Evolutionary conservation across 2,888 invertebrate species (phyloP).

Genomic region (Cistogaster globosa): DNA sequence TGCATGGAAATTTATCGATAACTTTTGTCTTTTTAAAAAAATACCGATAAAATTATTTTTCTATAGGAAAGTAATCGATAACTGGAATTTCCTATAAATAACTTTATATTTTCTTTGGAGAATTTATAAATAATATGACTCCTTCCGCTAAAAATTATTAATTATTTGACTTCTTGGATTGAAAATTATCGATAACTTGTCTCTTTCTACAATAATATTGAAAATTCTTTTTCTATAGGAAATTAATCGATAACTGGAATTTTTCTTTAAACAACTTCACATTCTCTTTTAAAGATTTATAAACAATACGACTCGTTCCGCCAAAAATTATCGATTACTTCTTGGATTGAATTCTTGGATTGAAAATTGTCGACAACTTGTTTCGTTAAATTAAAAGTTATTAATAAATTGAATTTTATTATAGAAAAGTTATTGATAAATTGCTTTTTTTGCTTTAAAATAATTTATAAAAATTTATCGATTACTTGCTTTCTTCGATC

Average conservation of each 20-base stretch:
- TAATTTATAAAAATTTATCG: background rate
- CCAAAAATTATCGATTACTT: background rate
- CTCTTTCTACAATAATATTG: too few relatives aligned
- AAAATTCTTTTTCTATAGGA: background rate
- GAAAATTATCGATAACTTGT: slow-evolving; percentile 3
- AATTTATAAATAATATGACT: too few relatives aligned
- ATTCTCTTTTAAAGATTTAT: too few relatives aligned
- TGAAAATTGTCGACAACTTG: background rate
- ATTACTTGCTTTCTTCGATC: too few relatives aligned
- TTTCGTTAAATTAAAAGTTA: background rate
- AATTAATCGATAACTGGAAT: background rate
- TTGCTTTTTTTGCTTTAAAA: too few relatives aligned
- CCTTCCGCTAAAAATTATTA: too few relatives aligned
- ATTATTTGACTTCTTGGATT: background rate
- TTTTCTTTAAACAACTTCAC: background rate
- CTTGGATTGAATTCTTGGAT: too few relatives aligned
- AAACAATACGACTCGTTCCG: too few relatives aligned
- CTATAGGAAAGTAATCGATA: background rate
- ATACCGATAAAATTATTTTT: too few relatives aligned
- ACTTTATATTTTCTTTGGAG: background rate
- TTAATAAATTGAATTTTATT: background rate
- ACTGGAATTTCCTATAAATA: background rate
- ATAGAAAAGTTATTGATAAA: background rate
- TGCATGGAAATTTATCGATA: background rate
- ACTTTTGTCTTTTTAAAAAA: too few relatives aligned